Evolutionary conservation across 2,113 vertebrate genomes (phyloP).

Genomic region (Lynx canadensis): DNA sequence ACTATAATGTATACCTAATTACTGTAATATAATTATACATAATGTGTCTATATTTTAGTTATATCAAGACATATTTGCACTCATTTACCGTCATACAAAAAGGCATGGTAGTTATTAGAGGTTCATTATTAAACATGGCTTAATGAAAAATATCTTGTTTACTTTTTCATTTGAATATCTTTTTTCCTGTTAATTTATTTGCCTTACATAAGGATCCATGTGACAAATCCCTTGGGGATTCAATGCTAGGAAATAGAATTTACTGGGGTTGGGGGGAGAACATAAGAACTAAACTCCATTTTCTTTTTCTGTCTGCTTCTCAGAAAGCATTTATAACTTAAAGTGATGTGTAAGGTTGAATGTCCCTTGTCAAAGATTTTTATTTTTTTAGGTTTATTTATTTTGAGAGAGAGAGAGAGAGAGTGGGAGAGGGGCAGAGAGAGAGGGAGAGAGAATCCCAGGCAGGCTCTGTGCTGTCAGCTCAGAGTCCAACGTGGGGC

Average conservation of each 20-base stretch:
- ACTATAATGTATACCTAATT: not conserved
- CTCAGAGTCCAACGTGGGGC: no score
- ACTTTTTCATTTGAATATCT: not conserved
- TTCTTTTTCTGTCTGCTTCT: not conserved
- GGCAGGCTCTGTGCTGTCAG: no score
- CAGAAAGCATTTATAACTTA: not conserved
- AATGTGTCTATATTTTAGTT: not conserved
- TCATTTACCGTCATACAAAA: not conserved
- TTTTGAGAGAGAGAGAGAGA: no score
- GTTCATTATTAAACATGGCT: conserved; percentile 3
- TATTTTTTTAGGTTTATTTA: no score
- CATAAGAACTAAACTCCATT: not conserved
- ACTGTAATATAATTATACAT: not conserved
- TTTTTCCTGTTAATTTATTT: conserved; percentile 9
- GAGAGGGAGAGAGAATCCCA: no score
- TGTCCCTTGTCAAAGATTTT: not conserved
- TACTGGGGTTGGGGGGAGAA: not conserved
- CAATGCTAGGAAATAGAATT: not conserved
- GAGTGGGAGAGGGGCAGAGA: no score
- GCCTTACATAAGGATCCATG: not conserved
- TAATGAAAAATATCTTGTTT: not conserved
- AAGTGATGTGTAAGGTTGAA: not conserved
- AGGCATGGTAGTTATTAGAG: not conserved
- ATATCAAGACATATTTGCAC: not conserved
- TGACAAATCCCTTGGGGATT: not conserved